These are phyloP conservation scores for Pollimyrus isidori DNA, from an alignment of 2,113 vertebrate species.

Conservation along the genomic window DNA sequence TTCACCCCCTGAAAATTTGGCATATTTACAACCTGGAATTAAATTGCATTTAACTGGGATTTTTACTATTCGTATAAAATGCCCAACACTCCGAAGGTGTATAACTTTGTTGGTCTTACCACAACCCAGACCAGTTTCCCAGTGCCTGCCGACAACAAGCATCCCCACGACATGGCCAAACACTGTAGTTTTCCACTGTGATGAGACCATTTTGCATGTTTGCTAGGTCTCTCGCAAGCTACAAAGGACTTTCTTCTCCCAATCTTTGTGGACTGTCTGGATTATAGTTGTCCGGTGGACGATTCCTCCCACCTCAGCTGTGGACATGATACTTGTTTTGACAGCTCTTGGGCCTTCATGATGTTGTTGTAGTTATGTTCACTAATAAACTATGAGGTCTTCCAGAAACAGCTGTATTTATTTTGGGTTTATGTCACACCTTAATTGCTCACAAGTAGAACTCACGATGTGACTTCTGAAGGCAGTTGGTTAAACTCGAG, in stretches of 20 bases:
- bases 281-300: not conserved
- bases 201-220: not conserved
- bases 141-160: not conserved
- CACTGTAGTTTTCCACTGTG: not conserved
- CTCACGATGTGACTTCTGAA: not conserved
- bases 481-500: not conserved
- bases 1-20: not conserved
- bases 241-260: not conserved
- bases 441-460: not conserved
- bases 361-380: not conserved
- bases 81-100: not conserved
- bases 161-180: not conserved
- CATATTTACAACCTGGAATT: not conserved
- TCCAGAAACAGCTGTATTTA: not conserved
- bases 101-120: not conserved
- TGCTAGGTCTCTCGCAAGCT: not conserved
- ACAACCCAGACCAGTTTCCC: not conserved
- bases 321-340: not conserved
- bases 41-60: not conserved
- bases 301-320: not conserved
- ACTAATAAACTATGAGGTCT: not conserved
- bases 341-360: not conserved
- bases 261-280: not conserved
- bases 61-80: not conserved
- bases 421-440: not conserved